Evolutionary conservation across 2,888 invertebrate species (phyloP).

Genomic region (Girardia tigrina): DNA sequence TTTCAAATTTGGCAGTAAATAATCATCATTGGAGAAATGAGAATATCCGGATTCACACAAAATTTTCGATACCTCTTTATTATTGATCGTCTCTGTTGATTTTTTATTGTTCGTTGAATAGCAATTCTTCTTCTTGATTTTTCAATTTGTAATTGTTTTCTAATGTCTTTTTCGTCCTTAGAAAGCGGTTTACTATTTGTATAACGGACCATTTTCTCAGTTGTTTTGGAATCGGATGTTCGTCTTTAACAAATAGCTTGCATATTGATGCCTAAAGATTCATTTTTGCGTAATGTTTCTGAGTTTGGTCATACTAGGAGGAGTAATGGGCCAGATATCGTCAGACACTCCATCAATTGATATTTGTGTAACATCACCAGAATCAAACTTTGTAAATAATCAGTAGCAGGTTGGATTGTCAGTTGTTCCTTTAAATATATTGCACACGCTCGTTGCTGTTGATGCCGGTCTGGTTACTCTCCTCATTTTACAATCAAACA

Average conservation of each 20-base stretch:
- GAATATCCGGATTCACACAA: too few relatives aligned
- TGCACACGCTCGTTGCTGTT: too few relatives aligned
- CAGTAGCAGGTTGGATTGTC: constrained; percentile 5
- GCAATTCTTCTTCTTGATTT: too few relatives aligned
- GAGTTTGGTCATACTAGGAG: constrained; percentile 18
- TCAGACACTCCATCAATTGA: constrained; percentile 8
- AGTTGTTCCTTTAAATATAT: too few relatives aligned
- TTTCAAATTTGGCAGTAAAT: too few relatives aligned
- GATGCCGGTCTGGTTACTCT: too few relatives aligned
- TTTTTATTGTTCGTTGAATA: too few relatives aligned
- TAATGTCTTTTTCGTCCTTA: background rate
- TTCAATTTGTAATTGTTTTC: too few relatives aligned
- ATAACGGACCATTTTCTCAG: background rate
- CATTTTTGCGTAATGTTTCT: background rate
- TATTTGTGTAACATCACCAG: constrained; percentile 16
- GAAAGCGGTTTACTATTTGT: background rate
- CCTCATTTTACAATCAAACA: too few relatives aligned
- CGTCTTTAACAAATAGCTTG: constrained; percentile 14
- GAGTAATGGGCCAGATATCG: constrained; percentile 27
- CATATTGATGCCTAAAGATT: background rate
- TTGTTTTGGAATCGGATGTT: background rate
- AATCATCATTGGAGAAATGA: too few relatives aligned
- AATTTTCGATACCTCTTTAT: too few relatives aligned
- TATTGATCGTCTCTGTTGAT: too few relatives aligned
- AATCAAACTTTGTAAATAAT: background rate